A percentile compares a stretch with the other conserved stretches of the same genome.
Conservation (phyloP, 2,113 vertebrate genomes). For the Gallinago media region DNA sequence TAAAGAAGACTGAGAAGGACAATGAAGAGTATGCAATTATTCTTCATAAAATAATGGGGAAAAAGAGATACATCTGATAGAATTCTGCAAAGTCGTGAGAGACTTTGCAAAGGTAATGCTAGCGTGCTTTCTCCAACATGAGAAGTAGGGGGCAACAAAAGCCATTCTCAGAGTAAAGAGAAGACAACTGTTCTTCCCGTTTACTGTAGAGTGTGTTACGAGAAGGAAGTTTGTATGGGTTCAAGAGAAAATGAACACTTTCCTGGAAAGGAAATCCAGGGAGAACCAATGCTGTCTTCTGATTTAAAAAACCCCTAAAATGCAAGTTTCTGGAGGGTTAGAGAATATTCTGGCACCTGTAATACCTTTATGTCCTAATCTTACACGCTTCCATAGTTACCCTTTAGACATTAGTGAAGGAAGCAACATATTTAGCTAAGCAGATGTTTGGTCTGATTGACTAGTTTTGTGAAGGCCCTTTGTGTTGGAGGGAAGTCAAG, state of each 20-base stretch:
- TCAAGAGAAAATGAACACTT: background rate
- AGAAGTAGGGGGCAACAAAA: slow-evolving; percentile 41
- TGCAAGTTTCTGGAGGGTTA: background rate
- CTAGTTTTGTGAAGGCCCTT: background rate
- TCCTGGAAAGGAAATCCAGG: background rate
- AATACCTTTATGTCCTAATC: rapidly evolving
- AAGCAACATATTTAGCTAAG: background rate
- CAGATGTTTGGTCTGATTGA: background rate
- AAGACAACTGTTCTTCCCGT: background rate
- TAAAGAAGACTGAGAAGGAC: background rate
- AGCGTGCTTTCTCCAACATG: background rate
- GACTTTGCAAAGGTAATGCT: background rate
- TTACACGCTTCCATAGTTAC: background rate
- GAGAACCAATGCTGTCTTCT: background rate
- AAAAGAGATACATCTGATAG: background rate
- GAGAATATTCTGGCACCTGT: background rate
- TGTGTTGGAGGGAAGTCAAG: background rate
- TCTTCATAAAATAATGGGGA: background rate
- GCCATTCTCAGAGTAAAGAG: background rate
- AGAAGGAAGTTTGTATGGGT: background rate
- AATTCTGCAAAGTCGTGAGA: background rate
- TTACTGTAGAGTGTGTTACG: background rate
- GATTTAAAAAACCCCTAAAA: background rate
- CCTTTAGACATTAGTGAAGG: background rate
- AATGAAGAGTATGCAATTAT: background rate